Evolutionary conservation across 53 echinoderm and acorn worm genomes (phyloP).

Genomic region (Temnopleurus reevesii): DNA sequence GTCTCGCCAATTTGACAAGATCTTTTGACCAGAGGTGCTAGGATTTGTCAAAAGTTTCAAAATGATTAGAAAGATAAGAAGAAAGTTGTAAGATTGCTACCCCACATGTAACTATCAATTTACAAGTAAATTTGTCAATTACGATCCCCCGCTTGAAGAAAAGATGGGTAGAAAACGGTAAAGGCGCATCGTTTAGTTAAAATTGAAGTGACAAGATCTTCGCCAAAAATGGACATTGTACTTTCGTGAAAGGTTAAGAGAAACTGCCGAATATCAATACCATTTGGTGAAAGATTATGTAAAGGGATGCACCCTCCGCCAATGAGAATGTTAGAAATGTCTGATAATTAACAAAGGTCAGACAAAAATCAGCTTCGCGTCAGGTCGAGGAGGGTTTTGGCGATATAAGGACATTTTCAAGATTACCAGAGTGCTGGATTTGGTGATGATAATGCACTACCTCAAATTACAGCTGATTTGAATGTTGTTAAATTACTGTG

Average conservation of each 20-base stretch:
- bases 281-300: not conserved
- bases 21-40: constrained; percentile 8
- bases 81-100: constrained; percentile 33
- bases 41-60: constrained; percentile 24
- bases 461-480: too few species aligned
- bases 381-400: not conserved
- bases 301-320: not conserved
- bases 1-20: constrained; percentile 33
- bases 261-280: constrained; percentile 10
- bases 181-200: constrained; percentile 11
- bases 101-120: constrained; percentile 42
- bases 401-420: constrained; percentile 10
- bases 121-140: constrained; percentile 49
- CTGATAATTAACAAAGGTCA: constrained; percentile 29
- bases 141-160: constrained; percentile 8
- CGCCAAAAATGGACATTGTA: constrained; percentile 48
- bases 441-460: too few species aligned
- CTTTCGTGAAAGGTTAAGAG: constrained; percentile 14
- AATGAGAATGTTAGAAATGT: constrained; percentile 21
- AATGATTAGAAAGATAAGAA: not conserved
- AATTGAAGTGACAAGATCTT: constrained; percentile 15
- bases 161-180: constrained; percentile 32
- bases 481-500: too few species aligned
- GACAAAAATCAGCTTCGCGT: not conserved
- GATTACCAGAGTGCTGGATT: too few species aligned